Evolutionary conservation across 2,888 invertebrate genomes (phyloP), one percentile per base, ranked within the genome.

Genomic region (Athripsodes cinereus): DNA sequence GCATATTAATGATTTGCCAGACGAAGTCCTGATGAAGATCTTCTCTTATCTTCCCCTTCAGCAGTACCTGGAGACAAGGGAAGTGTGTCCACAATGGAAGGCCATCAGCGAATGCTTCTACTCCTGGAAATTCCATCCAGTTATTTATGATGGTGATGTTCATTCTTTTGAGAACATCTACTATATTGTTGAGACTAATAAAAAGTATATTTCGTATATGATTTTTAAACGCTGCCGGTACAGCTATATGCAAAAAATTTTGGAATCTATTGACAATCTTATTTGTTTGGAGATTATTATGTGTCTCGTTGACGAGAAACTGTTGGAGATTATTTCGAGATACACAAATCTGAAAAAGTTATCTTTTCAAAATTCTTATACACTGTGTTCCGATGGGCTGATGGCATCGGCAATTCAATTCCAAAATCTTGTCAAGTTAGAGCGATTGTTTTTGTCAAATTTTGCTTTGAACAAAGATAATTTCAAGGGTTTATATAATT

Each of bases 221-320:
- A 74, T 73, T 66, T 64, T 78, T 54, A 75, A 76, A 63, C 75
- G 76, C 66, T 69, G 75, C 2, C 71, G 75, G 59, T 77, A 75
- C 60, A 62, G 69, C 18, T 64, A 68, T 11, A 70, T 76, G 20
- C 70, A 70, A 63, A 66, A 70, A 22, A 67, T 79, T 35, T 67
- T 74, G 53, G 68, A 69, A 3, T 66, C 69, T 58, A 77, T 78
- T 65, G 59, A 62, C 19, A 72, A 76, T 64, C 67, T 79, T 44
- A 68, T 67, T 22, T 71, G 73, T 19, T 62, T 79, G 19, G 76
- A 77, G 66, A 65, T 78, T 52, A 69, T 75, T 1, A 78, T 78
- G 78, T 78, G 78, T 60, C 67, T 72, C 52, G 67, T 78, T 22
- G 67, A 67, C 53, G 71, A 71, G 62, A 71, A 73, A 34, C 72